These are phyloP conservation scores for Glaucopsyche alexis DNA, from an alignment of 2,888 invertebrate species.

Conservation along the genomic window DNA sequence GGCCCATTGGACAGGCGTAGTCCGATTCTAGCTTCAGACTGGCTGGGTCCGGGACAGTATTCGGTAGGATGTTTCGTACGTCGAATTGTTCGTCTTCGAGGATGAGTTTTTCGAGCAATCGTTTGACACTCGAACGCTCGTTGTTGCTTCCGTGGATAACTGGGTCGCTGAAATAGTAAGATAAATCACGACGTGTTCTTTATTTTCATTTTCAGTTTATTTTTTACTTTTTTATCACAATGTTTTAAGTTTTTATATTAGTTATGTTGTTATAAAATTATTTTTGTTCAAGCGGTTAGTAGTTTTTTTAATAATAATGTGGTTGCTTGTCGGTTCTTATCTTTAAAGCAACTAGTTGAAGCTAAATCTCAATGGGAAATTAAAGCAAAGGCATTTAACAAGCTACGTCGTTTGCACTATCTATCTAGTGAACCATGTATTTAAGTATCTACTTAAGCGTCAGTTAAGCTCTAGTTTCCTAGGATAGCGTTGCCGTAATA, in stretches of 20 bases:
- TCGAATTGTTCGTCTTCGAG: conserved; percentile 97
- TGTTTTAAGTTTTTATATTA: too few species aligned
- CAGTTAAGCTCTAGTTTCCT: too few species aligned
- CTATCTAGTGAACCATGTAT: too few species aligned
- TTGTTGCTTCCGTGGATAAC: conserved; percentile 92
- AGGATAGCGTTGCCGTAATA: too few species aligned
- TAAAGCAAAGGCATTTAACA: neutral
- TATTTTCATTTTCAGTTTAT: neutral
- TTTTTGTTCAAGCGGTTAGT: too few species aligned
- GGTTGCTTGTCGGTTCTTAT: neutral
- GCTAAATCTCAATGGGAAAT: neutral
- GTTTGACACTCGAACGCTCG: conserved; percentile 90
- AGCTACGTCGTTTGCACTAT: neutral
- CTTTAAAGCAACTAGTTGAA: neutral
- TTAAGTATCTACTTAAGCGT: neutral
- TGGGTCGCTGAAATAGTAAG: conserved; percentile 86
- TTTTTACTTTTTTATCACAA: too few species aligned
- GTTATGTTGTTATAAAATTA: too few species aligned
- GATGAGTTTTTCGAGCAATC: conserved; percentile 92
- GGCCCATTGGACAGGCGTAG: conserved; percentile 95
- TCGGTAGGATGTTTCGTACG: conserved; percentile 94
- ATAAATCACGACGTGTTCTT: neutral
- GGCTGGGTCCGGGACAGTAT: conserved; percentile 96
- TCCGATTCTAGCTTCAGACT: conserved; percentile 92
- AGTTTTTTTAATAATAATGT: neutral